Conservation (phyloP, 64 coral and sea anemone genomes). For the Astreopora myriophthalma region DNA sequence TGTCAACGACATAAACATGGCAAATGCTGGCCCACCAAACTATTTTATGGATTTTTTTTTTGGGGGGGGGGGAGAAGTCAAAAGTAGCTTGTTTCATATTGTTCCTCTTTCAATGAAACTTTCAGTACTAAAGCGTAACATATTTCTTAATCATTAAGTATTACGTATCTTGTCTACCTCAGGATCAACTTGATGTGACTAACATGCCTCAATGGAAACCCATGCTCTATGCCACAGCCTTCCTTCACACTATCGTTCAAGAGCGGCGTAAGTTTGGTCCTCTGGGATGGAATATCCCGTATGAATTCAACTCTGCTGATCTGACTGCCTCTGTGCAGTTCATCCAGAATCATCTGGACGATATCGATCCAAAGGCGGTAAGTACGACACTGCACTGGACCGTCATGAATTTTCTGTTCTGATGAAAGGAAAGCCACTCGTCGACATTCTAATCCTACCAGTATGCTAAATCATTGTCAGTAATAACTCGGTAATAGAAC, state of each 20-base stretch:
- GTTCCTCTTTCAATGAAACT: background rate
- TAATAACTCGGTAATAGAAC: too few species aligned
- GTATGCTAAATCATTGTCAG: too few species aligned
- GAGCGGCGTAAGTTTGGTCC: conserved; percentile 97
- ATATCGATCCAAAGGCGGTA: conserved; percentile 96
- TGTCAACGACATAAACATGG: too few species aligned
- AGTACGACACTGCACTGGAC: too few species aligned
- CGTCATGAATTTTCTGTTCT: too few species aligned
- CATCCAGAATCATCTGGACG: conserved; percentile 98
- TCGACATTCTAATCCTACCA: too few species aligned
- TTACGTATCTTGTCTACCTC: background rate
- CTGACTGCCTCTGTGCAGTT: conserved; percentile 95
- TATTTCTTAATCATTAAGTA: too few species aligned
- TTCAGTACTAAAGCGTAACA: background rate
- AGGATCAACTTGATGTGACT: conserved; percentile 93
- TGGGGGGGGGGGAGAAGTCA: too few species aligned
- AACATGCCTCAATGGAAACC: conserved; percentile 98
- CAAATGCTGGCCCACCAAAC: too few species aligned
- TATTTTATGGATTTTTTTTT: too few species aligned
- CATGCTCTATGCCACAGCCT: conserved; percentile 93
- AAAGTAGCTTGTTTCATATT: background rate
- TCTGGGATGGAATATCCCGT: conserved; percentile 97
- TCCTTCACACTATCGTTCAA: conserved; percentile 94
- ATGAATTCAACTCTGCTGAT: conserved; percentile 99
- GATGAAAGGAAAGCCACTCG: too few species aligned